Evolutionary conservation across 2,888 invertebrate species (phyloP), one percentile per base, ranked within the genome.

Genomic region (Stomorhina lunata): DNA sequence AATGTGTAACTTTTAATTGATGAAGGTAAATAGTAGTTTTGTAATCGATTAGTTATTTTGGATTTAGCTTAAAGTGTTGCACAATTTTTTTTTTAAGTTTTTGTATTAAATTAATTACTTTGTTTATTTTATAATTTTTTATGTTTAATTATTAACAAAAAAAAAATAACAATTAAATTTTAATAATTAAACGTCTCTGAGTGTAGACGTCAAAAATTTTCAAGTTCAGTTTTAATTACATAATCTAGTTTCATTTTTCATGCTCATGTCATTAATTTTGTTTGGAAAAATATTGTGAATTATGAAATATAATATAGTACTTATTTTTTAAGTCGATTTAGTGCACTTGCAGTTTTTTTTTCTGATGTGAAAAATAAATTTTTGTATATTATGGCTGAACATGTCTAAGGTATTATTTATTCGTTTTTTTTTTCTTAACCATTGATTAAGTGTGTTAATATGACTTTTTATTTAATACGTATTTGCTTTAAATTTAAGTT

Each of bases 191-290:
- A 34, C 10, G 17, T 10, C 12, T 37, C 10, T 5, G 25, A 53
- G 34, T 43, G 9, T 68, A 10, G 25, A 10, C 22, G 6, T 20
- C 2, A n/a, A 9, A 59, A 17, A 17, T 53, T 3, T 68, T 68
- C 63, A 75, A 75, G 63, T 79, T 72, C 45, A 79, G 15, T 37
- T 50, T 61, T 79, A 40, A 73, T 79, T 66, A 17, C 65, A 73
- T 43, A 79, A 79, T 40, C 1, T 20, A 3, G 27, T 57, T 50
- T 50, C 6, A 9, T 25, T 59, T 53, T 59, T 57, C 12, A 29
- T 27, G n/a, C 7, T 15, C 25, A 32, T 4, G 4, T 3, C 53
- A 20, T 10, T 27, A 2, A 29, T 10, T 22, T 25, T 1, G 25
- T 25, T 32, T 22, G 12, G 9, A 48, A 48, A 12, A 0, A n/a